Evolutionary conservation across 2,888 invertebrate species (phyloP).

Genomic region (Agrochola lota): DNA sequence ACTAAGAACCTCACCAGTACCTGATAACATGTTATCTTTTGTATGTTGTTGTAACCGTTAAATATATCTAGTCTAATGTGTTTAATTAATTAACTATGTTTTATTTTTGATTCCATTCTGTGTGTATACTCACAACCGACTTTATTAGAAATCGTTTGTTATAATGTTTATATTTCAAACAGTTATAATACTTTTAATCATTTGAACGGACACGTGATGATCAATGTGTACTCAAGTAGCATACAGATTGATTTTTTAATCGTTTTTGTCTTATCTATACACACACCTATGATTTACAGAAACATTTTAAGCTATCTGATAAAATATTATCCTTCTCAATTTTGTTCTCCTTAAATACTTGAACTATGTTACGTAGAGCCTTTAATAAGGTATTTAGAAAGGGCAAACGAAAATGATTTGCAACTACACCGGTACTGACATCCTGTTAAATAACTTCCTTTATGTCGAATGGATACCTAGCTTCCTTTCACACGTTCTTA

Average conservation of each 20-base stretch:
- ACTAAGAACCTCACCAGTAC: conserved; percentile 59
- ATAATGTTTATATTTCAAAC: background rate
- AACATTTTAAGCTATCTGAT: background rate
- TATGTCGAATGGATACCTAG: conserved; percentile 5
- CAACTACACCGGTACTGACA: conserved; percentile 7
- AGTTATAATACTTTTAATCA: background rate
- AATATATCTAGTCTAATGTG: conserved; percentile 63
- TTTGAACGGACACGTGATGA: background rate
- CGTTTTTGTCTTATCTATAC: background rate
- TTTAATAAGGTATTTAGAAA: conserved; percentile 2
- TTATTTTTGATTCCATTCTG: conserved; percentile 7
- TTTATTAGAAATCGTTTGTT: background rate
- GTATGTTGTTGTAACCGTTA: conserved; percentile 45
- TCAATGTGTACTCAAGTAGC: background rate
- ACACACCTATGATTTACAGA: background rate
- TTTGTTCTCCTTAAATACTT: background rate
- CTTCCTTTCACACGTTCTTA: conserved; percentile 43
- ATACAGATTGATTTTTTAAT: background rate
- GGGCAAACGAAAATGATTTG: conserved; percentile 12
- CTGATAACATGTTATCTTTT: conserved; percentile 42
- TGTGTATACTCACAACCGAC: background rate
- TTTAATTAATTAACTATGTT: conserved; percentile 25
- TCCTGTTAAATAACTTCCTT: conserved; percentile 50
- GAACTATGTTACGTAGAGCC: background rate
- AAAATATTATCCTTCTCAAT: background rate